Evolutionary conservation across 2,888 invertebrate species (phyloP).

Genomic region (Unio pictorum): DNA sequence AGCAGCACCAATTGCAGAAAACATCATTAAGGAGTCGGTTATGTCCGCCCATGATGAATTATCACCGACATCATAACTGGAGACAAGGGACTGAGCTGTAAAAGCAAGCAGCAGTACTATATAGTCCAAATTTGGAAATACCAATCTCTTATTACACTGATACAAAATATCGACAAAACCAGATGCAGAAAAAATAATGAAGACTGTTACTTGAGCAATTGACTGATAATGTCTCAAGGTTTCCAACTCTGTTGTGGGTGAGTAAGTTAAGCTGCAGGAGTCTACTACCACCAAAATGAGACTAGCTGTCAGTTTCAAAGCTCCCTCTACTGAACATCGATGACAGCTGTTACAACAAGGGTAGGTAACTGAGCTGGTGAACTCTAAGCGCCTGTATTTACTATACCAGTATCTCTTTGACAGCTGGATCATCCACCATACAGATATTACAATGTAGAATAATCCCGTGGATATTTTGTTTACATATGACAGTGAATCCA

Average conservation of each 20-base stretch:
- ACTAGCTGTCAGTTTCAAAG: conserved; percentile 7
- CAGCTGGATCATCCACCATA: conserved; percentile 18
- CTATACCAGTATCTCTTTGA: conserved; percentile 9
- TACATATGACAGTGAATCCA: too few relatives aligned
- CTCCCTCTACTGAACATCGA: conserved; percentile 13
- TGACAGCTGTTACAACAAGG: conserved; percentile 12
- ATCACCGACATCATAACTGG: conserved; percentile 5
- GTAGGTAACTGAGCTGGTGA: conserved; percentile 9
- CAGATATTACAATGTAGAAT: conserved; percentile 10
- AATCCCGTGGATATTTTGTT: conserved; percentile 1
- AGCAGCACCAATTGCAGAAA: conserved; percentile 11
- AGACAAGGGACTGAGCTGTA: conserved; percentile 12
- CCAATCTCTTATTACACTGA: conserved; percentile 8
- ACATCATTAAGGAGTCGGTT: conserved; percentile 16
- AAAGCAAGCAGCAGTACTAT: conserved; percentile 14
- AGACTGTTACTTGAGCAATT: conserved; percentile 10
- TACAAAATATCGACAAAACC: conserved; percentile 14
- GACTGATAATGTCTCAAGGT: conserved; percentile 4
- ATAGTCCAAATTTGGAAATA: conserved; percentile 14
- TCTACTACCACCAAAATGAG: background rate
- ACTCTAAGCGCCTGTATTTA: conserved; percentile 7
- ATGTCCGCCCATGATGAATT: conserved; percentile 8
- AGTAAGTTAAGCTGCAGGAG: too few relatives aligned
- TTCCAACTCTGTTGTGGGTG: too few relatives aligned
- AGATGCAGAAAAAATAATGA: conserved; percentile 6